Evolutionary conservation across 2,888 invertebrate species (phyloP), one percentile per base, ranked within the genome.

Genomic region (Andricus curvator): DNA sequence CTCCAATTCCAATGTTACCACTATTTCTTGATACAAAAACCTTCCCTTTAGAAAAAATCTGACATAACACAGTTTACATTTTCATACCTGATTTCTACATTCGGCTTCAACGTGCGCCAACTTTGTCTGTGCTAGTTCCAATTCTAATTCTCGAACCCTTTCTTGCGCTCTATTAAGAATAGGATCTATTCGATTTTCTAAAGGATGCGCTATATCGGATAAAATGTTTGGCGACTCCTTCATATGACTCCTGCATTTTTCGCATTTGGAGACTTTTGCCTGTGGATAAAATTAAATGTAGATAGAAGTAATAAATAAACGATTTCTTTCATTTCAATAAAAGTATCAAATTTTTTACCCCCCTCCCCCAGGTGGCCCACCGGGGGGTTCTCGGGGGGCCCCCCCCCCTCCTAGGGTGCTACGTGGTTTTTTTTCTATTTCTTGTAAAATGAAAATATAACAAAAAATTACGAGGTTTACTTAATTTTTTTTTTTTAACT

Each of bases 41-140:
- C n/a, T 22, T n/a, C n/a, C 56, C 60, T 22, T 60, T 22, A 11
- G n/a, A 60, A 60, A 60, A 22, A 22, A 17, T 56, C n/a, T 56
- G 9, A 60, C 22, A 56, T 22, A 60, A 22, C 60, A 13, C 22
- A 60, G n/a, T 4, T 22, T 60, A 60, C 56, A 15, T 48, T 51
- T 25, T 62, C 86, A 80, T 87, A 96, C 97, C 95, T 99, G 99
- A 93, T 98, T 98, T 91, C 96, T 96, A 93, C 99, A 99, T 93
- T 99, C 98, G 1, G 98, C 97, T 93, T 99, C 99, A 8, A 99
- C 99, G 85, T 99, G 96, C 0, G 98, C 98, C 85, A 99, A 94
- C 93, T 99, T 99, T 0, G 99, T 98, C 92, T 98, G 98, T 4
- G 99, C 99, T 86, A 99, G 93, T 90, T 99, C 99, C 81, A 99